Percentiles rank a stretch among this genome's conserved stretches.
These are phyloP conservation scores for Pitangus sulphuratus DNA, from an alignment of 2,797 vertebrate genomes.

Conservation along the genomic window DNA sequence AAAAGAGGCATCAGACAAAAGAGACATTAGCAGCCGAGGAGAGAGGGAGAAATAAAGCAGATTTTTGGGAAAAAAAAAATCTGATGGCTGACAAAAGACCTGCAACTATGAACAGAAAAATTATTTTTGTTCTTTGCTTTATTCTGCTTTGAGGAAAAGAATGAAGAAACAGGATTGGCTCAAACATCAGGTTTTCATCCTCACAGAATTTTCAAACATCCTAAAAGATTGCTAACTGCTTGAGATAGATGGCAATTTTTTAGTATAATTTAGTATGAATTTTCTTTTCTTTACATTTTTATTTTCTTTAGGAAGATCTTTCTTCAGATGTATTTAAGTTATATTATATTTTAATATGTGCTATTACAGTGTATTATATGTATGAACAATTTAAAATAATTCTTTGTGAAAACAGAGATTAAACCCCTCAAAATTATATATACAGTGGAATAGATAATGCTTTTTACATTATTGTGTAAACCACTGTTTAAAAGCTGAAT, in stretches of 20 bases:
- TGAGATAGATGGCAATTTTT: background rate
- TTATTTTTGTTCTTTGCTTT: background rate
- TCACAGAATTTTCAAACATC: background rate
- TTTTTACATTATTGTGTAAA: background rate
- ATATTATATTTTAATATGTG: background rate
- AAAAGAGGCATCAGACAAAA: background rate
- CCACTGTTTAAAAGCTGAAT: background rate
- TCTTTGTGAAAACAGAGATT: background rate
- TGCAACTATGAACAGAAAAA: background rate
- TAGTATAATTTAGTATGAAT: background rate
- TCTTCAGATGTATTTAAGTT: background rate
- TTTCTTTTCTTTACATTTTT: background rate
- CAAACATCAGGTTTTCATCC: background rate
- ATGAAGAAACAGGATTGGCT: background rate
- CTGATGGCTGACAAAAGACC: fast-evolving
- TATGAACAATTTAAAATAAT: background rate
- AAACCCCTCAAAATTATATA: background rate
- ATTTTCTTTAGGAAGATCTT: background rate
- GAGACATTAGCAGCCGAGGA: background rate
- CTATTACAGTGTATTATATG: background rate
- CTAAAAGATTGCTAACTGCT: background rate
- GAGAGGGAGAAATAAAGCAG: background rate
- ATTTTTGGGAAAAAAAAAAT: background rate
- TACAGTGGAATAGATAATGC: background rate
- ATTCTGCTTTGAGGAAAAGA: background rate